Percentiles rank a stretch among this genome's conserved stretches.
phyloP scores from a whole-genome alignment of 2,888 invertebrate species.

The Zele albiditarsus region DNA sequence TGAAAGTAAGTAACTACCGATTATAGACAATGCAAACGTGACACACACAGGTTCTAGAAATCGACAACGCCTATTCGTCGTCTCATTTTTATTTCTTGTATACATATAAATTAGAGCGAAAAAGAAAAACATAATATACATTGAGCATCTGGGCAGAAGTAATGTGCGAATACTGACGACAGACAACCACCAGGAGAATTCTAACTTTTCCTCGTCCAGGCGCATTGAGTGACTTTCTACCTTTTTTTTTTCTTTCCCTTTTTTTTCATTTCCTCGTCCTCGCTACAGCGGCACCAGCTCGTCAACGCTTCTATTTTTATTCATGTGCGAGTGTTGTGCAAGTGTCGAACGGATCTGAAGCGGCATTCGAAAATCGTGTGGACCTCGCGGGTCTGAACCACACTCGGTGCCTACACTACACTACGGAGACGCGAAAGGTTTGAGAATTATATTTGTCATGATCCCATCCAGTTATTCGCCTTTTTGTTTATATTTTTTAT shows the following conservation, averaged over 20 bases:
- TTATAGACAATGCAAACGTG: constrained; percentile 19
- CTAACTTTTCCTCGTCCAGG: background rate
- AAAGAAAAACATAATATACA: background rate
- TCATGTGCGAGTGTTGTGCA: constrained; percentile 68
- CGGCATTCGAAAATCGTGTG: constrained; percentile 56
- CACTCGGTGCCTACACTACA: constrained; percentile 9
- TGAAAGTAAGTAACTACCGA: constrained; percentile 64
- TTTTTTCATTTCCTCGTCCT: constrained; percentile 40
- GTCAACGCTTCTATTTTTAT: constrained; percentile 56
- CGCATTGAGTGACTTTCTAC: constrained; percentile 6
- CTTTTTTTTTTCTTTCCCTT: constrained; percentile 15
- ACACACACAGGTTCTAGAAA: background rate
- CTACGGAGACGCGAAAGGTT: constrained; percentile 23
- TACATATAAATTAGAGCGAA: background rate
- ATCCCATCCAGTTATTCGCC: background rate
- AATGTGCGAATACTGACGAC: background rate
- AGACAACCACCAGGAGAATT: background rate
- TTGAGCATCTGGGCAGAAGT: background rate
- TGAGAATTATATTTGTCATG: constrained; percentile 12
- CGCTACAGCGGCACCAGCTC: constrained; percentile 43
- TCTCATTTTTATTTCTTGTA: constrained; percentile 10
- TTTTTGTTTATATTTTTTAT: background rate
- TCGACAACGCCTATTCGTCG: constrained; percentile 30
- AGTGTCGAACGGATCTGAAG: constrained; percentile 66
- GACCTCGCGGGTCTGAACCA: constrained; percentile 29